phyloP scores from a whole-genome alignment of 2,888 invertebrate species.

The Branchellion lobata region DNA sequence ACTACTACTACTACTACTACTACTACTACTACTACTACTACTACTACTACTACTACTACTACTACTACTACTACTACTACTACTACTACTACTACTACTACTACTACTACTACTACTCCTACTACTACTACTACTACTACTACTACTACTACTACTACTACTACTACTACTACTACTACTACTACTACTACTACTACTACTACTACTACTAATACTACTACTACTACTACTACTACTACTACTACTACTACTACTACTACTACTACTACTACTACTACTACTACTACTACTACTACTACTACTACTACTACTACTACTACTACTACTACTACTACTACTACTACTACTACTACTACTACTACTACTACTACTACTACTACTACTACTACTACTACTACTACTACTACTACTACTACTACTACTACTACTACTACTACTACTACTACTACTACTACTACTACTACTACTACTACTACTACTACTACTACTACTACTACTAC shows the following conservation, averaged over 20 bases:
- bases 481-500: constrained; percentile 23
- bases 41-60: constrained; percentile 29
- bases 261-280: constrained; percentile 29
- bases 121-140: constrained; percentile 23
- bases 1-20: constrained; percentile 26
- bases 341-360: constrained; percentile 27
- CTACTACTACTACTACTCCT: constrained; percentile 23
- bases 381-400: constrained; percentile 24
- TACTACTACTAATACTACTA: constrained; percentile 26
- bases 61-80: constrained; percentile 26
- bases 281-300: constrained; percentile 29
- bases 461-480: constrained; percentile 26
- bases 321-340: constrained; percentile 23
- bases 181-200: constrained; percentile 27
- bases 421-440: constrained; percentile 26
- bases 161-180: constrained; percentile 29
- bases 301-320: constrained; percentile 29
- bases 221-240: constrained; percentile 23
- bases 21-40: constrained; percentile 29
- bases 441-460: constrained; percentile 29
- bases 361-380: constrained; percentile 29
- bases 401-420: constrained; percentile 29
- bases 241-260: constrained; percentile 27
- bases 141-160: constrained; percentile 27
- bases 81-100: constrained; percentile 29